A percentile compares a stretch with the other conserved stretches of the same genome.
Evolutionary conservation across 2,113 vertebrate genomes (phyloP).

Genomic region (Rhynchopsitta pachyrhyncha): DNA sequence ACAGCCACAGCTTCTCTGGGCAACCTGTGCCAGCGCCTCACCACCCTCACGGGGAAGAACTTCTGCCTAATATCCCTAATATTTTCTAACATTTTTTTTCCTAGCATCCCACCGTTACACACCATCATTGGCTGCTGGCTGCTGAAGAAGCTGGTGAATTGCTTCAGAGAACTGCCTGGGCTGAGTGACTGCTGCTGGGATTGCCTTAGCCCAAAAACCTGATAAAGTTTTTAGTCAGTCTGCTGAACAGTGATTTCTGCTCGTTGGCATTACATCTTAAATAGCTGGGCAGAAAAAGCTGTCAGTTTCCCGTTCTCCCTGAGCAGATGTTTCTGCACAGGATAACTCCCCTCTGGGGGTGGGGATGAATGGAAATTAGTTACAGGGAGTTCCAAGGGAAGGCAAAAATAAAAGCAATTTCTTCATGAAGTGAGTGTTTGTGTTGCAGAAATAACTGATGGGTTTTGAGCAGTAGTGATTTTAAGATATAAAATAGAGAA

Average conservation of each 20-base stretch:
- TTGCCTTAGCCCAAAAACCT: neutral
- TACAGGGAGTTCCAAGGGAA: neutral
- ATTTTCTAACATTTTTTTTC: neutral
- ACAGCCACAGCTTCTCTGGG: neutral
- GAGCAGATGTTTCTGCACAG: neutral
- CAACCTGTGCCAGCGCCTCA: neutral
- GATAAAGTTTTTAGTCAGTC: neutral
- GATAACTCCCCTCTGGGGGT: neutral
- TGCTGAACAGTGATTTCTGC: neutral
- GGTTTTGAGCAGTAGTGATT: neutral
- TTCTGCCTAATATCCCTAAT: neutral
- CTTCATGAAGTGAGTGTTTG: neutral
- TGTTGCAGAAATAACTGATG: neutral
- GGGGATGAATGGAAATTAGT: neutral
- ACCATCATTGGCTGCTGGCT: neutral
- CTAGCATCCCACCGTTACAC: rapidly evolving
- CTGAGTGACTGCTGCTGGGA: neutral
- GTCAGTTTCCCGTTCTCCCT: neutral
- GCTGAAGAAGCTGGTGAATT: neutral
- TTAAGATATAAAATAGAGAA: neutral
- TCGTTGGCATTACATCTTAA: neutral
- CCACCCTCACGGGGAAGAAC: neutral
- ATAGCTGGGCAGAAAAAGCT: neutral
- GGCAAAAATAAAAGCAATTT: slow-evolving; percentile 1
- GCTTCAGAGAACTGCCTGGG: neutral